phyloP scores from a whole-genome alignment of 2,113 vertebrate genomes.

The Oryctolagus cuniculus region mOryCun1.1 NC_091433.1:181586001-181586500 shows the following conservation, averaged over 20 bases:
- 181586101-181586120: background rate
- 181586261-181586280: background rate
- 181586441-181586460: too few species aligned
- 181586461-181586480: background rate
- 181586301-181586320: background rate
- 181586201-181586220: background rate
- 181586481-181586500: background rate
- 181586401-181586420: background rate
- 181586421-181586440: background rate
- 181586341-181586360: background rate
- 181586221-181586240: background rate
- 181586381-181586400: background rate
- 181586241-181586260: slow-evolving; percentile 5
- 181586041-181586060: background rate
- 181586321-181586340: background rate
- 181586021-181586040: background rate
- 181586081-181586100: background rate
- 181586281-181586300: background rate
- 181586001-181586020: background rate
- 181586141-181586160: background rate
- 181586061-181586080: background rate
- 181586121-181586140: background rate
- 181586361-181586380: background rate
- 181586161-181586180: background rate
- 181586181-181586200: background rate